Percentiles rank a stretch among this genome's conserved stretches.
Conservation (phyloP, 1,140 invertebrate species). For the Ruditapes philippinarum region DNA sequence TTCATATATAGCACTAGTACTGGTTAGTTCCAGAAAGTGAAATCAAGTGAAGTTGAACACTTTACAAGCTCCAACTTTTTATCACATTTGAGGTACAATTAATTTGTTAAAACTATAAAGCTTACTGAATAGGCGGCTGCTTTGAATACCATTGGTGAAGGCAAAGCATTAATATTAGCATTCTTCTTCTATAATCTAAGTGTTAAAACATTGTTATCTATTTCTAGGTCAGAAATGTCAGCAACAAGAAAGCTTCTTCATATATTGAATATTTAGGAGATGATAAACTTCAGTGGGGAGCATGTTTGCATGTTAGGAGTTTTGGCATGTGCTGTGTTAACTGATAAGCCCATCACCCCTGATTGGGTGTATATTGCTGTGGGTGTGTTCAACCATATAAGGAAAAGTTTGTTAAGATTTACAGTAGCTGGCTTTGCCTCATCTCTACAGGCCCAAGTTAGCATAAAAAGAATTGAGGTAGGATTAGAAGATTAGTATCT, state of each 20-base stretch:
- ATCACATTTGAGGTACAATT: no score
- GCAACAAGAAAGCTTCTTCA: neutral
- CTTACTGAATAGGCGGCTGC: no score
- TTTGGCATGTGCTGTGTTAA: neutral
- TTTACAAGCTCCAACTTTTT: no score
- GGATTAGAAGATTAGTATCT: no score
- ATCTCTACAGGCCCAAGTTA: neutral
- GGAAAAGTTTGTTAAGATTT: conserved; percentile 20
- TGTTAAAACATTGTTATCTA: no score
- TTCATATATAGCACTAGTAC: no score
- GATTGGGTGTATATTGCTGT: conserved; percentile 36
- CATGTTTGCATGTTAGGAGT: conserved; percentile 14
- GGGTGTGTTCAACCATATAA: conserved; percentile 2
- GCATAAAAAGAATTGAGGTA: conserved; percentile 24
- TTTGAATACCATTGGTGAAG: no score
- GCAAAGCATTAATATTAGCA: no score
- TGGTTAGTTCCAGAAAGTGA: no score
- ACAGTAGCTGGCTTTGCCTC: conserved; percentile 5
- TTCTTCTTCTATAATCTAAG: no score
- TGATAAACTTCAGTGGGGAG: conserved; percentile 10
- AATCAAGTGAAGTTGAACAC: no score
- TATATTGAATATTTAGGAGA: conserved; percentile 5
- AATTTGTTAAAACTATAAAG: no score
- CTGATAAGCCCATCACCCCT: neutral
- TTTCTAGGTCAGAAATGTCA: conserved; percentile 49